phyloP scores from a whole-genome alignment of 2,797 vertebrate species.

The Scleropages formosus region DNA sequence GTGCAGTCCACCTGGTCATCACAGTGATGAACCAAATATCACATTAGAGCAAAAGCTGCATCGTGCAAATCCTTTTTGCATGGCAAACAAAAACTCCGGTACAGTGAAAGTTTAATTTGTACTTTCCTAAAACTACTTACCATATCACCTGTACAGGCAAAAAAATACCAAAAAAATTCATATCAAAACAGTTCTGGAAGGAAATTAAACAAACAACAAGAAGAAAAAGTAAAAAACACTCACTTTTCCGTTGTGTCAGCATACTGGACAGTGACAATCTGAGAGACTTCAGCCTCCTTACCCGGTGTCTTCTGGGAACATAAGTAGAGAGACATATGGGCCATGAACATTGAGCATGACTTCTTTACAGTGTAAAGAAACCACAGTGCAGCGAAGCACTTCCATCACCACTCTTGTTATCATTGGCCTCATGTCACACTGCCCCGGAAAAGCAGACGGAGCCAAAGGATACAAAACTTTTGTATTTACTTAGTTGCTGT shows the following conservation, averaged over 20 bases:
- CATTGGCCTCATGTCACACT: slow-evolving; percentile 15
- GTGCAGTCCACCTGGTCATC: too few relatives aligned
- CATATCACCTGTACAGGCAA: too few relatives aligned
- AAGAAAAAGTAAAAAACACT: slow-evolving; percentile 43
- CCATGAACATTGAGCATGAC: neutral
- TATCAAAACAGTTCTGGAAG: neutral
- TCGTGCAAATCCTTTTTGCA: too few relatives aligned
- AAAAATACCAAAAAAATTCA: neutral
- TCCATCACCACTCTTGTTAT: neutral
- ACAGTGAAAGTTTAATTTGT: too few relatives aligned
- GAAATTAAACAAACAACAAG: neutral
- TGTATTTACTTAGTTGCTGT: too few relatives aligned
- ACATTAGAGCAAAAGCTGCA: too few relatives aligned
- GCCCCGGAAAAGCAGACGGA: neutral
- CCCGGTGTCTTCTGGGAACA: slow-evolving; percentile 70
- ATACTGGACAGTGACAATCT: slow-evolving; percentile 84
- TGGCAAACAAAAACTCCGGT: too few relatives aligned
- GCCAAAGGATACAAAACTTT: neutral
- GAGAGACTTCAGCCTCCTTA: slow-evolving; percentile 69
- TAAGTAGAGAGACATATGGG: neutral
- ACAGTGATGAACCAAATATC: too few relatives aligned
- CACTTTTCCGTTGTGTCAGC: slow-evolving; percentile 80
- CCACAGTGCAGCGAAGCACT: neutral
- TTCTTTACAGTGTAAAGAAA: neutral
- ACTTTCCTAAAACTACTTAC: too few relatives aligned